Evolutionary conservation across 1,140 invertebrate species (phyloP), one percentile per base, ranked within the genome.

Genomic region (Neomicropteryx cornuta): DNA sequence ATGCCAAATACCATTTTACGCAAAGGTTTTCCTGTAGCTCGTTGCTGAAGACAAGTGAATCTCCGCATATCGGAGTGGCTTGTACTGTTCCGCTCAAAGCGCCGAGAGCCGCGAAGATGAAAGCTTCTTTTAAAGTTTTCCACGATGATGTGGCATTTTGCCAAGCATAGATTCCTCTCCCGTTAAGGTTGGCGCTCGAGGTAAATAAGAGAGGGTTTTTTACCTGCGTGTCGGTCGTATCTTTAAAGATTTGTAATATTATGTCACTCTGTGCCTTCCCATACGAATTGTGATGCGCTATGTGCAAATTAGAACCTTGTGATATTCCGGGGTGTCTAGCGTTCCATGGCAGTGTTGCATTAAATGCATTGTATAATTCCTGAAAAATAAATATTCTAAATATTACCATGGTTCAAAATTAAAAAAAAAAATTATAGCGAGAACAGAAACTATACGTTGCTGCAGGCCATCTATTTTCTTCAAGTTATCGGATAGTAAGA

Each of bases 1-100:
- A 48, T 5, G 60, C 60, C 52, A 62, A 50, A 34, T 66, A 66
- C 62, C 62, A 66, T 53, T 66, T 66, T 2, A 58, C 43, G 20
- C 62, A 65, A 5, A 65, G 46, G 31, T 33, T 45, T 4, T 33
- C 41, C 27, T 66, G 62, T 0, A 22, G 47, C 5, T 42, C 36
- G 3, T 34, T 38, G 16, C 55, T 32, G 32, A 53, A 61, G 13
- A 55, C 42, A 17, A 53, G 51, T 6, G 51, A 56, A 33, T 66
- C 60, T 1, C 62, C 62, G 28, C 62, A 66, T 29, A 62, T 45
- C 1, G 60, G 60, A 5, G 58, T 49, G 4, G 58, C 57, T 57
- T 58, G 60, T 3, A 53, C 38, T 56, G 58, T 57, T 14, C 61
- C 47, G 2, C 62, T 60, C 18, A 60, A 66, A 6, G 60, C 59